phyloP scores from a whole-genome alignment of 2,888 invertebrate genomes.

The Melanostoma scalare region DNA sequence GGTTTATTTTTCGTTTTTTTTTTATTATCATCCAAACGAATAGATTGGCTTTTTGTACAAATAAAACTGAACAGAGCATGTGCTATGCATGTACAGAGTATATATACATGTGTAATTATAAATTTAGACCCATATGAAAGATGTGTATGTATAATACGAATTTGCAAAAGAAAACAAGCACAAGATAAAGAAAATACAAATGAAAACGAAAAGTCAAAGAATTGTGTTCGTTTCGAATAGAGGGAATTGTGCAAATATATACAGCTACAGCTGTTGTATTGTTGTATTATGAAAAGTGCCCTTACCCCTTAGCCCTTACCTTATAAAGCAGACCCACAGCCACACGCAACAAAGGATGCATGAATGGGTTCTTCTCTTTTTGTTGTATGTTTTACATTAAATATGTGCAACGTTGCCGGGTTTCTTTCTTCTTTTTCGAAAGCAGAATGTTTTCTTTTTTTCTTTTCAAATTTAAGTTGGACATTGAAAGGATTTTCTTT shows the following conservation, averaged over 20 bases:
- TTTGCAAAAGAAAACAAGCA: conserved; percentile 42
- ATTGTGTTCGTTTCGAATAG: not conserved
- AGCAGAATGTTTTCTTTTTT: no score
- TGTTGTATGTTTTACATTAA: conserved; percentile 26
- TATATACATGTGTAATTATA: not conserved
- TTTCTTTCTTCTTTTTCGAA: not conserved
- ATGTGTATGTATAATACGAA: conserved; percentile 50
- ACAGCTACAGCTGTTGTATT: conserved; percentile 58
- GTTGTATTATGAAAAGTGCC: no score
- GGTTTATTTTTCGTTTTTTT: not conserved
- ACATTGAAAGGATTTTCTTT: no score
- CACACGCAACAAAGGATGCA: conserved; percentile 62
- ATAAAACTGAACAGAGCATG: not conserved
- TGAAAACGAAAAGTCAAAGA: conserved; percentile 37
- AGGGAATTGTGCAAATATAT: conserved; percentile 25
- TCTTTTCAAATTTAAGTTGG: no score
- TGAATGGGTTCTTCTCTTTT: conserved; percentile 40
- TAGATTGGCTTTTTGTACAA: no score
- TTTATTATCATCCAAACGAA: not conserved
- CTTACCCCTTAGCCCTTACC: no score
- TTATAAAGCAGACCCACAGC: not conserved
- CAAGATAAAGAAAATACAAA: conserved; percentile 22
- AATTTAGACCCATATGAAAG: not conserved
- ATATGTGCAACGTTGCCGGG: conserved; percentile 42
- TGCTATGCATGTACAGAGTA: not conserved